Evolutionary conservation across 1,140 invertebrate species (phyloP), one percentile per base, ranked within the genome.

Genomic region (Drosophila azteca): DNA sequence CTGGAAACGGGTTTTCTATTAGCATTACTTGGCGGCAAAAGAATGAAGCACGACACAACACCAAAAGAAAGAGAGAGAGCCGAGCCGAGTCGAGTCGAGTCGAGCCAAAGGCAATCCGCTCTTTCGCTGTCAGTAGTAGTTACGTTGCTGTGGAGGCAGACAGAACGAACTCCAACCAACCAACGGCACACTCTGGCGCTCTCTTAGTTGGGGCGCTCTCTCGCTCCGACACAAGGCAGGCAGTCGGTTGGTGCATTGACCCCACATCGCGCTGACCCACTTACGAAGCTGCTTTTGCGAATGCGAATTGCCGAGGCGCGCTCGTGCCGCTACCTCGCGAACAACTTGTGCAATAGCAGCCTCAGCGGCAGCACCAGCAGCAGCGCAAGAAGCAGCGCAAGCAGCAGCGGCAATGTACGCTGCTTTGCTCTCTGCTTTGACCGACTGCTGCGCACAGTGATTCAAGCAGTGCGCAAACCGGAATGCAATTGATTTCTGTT

Each of bases 221-320:
- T 29, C 53, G 72, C 54, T 62, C 50, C 45, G 46, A 26, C 67
- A 62, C 78, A 41, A 72, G 64, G 62, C 70, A 64, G 76, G 57
- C 71, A 62, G 76, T 61, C 46, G 63, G 49, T 54, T 69, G 84
- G 83, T 88, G 83, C 83, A 88, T 74, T 88, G 83, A 88, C 83
- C 83, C 77, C 84, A 89, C 77, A 90, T 73, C 79, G 79, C 62
- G 77, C 74, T 88, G 83, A 88, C 83, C 83, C 83, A 88, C 83
- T 88, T 89, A 89, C 83, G 83, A 88, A 88, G 82, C 74, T 73
- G 82, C 83, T 88, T 78, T 79, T 77, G 61, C 79, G 75, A 79
- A 70, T 82, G 79, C 71, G 75, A 88, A 70, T 60, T 52, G 78
- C 64, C 68, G 83, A 66, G 63, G 73, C 43, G 35, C 62, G 83